A percentile compares a stretch with the other conserved stretches of the same genome.
Conservation (phyloP, 1,140 invertebrate genomes). For the Cherax destructor region DNA sequence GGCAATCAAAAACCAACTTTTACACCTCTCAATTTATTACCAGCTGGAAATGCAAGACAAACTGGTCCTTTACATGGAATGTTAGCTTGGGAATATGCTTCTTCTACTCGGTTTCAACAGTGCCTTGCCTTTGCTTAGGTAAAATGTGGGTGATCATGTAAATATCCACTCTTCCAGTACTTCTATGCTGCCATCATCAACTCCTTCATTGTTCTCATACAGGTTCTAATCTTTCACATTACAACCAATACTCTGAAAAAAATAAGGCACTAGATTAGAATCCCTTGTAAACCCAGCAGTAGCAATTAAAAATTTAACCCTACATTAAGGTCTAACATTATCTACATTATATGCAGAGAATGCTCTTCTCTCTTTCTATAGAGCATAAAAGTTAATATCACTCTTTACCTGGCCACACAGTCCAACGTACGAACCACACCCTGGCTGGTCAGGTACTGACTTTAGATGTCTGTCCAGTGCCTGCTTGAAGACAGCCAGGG, state of each 20-base stretch:
- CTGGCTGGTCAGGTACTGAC: no score
- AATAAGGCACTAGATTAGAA: background rate
- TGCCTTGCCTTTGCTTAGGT: background rate
- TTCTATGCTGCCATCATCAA: slow-evolving; percentile 90
- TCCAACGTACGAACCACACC: no score
- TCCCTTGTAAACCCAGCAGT: background rate
- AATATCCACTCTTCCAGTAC: slow-evolving; percentile 84
- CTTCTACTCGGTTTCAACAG: background rate
- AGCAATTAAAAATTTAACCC: background rate
- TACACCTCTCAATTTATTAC: background rate
- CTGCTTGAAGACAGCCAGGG: no score
- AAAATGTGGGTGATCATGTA: background rate
- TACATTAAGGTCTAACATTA: no score
- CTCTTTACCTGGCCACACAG: no score
- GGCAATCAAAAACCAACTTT: background rate
- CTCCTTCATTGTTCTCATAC: slow-evolving; percentile 95
- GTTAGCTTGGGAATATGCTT: background rate
- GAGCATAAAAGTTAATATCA: no score
- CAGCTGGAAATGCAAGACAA: background rate
- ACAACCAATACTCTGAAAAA: slow-evolving; percentile 85
- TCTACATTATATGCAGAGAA: background rate
- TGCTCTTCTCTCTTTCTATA: no score
- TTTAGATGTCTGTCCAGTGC: no score
- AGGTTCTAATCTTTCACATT: slow-evolving; percentile 92
- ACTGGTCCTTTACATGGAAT: background rate